Base-by-base conservation (phyloP, 2,797 vertebrate species). In the Spinus olivaceus region DNA sequence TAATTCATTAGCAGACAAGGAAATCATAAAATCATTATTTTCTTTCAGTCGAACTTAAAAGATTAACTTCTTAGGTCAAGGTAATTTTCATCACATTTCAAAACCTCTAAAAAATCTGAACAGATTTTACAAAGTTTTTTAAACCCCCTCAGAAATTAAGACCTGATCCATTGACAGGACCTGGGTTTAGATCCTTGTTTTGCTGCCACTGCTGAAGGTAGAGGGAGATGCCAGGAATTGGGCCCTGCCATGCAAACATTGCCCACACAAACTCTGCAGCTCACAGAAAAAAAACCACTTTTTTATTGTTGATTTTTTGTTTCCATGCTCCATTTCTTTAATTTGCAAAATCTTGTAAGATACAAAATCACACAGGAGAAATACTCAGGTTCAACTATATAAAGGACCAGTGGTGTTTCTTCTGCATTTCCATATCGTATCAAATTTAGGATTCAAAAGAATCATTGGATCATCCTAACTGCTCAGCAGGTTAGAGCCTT, bases 371-470 rank as follows among this genome's bases (percentile, higher is more conserved):
- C 4, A 1, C 4, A 54, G 15, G 22, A 46, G 21, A 65, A 82
- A 74, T 18, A 51, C 6, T 66, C 30, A 17, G 24, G 51, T 70
- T 70, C 20, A 15, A 5, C 41, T 74, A 6, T 23, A 21, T 59
- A 54, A 71, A 64, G 20, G 32, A 65, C 8, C 46, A 9, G 10
- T 5, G 8, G 12, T 37, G n/a, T 60, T 74, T 91, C 54, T 77
- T 85, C 64, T 39, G 10, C n/a, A 13, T 16, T 13, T 72, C 35
- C 4, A 0, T 46, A 66, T 67, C 4, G 0, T 27, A 70, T 32
- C n/a, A 56, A 84, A 79, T 33, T 72, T 30, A 90, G 46, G 56
- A 77, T 81, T 81, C n/a, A 32, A 39, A 92, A 76, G 27, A 51
- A 84, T 54, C 8, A 11, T 10, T n/a, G 61, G 21, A 44, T 72